Evolutionary conservation across 1,140 invertebrate genomes (phyloP).

Genomic region (Physella acuta): DNA sequence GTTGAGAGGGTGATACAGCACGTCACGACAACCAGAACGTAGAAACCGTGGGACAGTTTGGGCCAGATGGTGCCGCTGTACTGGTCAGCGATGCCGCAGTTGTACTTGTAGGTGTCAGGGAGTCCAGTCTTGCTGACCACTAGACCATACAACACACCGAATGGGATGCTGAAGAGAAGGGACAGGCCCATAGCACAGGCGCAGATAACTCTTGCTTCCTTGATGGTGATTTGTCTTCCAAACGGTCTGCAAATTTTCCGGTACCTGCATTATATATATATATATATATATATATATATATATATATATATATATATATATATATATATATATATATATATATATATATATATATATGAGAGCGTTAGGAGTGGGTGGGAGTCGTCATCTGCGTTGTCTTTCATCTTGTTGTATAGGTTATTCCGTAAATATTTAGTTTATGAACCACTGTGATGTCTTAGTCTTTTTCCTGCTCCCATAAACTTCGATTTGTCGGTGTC

Average conservation of each 20-base stretch:
- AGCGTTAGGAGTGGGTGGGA: too few species aligned
- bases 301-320: not conserved
- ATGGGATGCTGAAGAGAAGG: not conserved
- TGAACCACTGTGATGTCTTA: too few species aligned
- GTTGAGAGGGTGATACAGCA: not conserved
- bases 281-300: not conserved
- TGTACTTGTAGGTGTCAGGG: not conserved
- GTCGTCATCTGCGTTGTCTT: too few species aligned
- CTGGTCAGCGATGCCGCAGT: not conserved
- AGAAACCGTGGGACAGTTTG: not conserved
- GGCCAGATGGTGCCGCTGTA: constrained; percentile 10
- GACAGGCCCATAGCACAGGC: not conserved
- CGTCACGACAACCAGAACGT: not conserved
- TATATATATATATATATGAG: not conserved
- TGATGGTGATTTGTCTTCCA: not conserved
- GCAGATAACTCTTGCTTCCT: not conserved
- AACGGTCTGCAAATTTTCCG: constrained; percentile 4
- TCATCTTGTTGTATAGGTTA: too few species aligned
- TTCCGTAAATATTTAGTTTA: too few species aligned
- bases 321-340: not conserved
- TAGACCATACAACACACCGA: not conserved
- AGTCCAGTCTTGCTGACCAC: not conserved
- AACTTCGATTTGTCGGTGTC: too few species aligned
- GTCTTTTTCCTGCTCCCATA: too few species aligned
- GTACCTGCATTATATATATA: constrained; percentile 1